A percentile compares a stretch with the other conserved stretches of the same genome.
phyloP scores from a whole-genome alignment of 2,888 invertebrate species.

The Temnothorax unifasciatus region DNA sequence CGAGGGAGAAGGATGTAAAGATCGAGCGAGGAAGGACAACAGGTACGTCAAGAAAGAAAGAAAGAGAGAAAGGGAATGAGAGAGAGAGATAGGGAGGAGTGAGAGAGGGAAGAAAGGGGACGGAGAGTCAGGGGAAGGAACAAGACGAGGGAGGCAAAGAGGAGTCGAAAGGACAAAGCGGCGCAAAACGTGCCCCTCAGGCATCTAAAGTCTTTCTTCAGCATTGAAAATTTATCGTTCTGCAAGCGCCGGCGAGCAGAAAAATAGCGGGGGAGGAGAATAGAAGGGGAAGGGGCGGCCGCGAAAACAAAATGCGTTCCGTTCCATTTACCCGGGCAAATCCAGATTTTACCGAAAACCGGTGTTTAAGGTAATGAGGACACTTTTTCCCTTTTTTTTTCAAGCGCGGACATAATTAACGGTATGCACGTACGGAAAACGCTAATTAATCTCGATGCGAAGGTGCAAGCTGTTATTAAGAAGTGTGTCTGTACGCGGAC shows the following conservation, averaged over 20 bases:
- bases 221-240: constrained; percentile 70
- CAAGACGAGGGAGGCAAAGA: constrained; percentile 52
- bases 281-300: background rate
- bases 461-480: constrained; percentile 76
- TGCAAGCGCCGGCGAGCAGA: constrained; percentile 28
- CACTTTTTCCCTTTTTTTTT: constrained; percentile 46
- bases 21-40: constrained; percentile 19
- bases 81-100: constrained; percentile 23
- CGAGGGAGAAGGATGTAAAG: constrained; percentile 27
- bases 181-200: constrained; percentile 69
- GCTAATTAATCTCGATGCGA: constrained; percentile 70
- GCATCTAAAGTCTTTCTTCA: constrained; percentile 62
- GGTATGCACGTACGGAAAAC: constrained; percentile 65
- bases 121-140: constrained; percentile 38
- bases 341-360: constrained; percentile 68
- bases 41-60: constrained; percentile 24
- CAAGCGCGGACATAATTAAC: constrained; percentile 62
- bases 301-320: constrained; percentile 18
- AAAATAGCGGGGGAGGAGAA: constrained; percentile 18
- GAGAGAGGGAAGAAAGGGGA: constrained; percentile 53
- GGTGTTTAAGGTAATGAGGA: constrained; percentile 72
- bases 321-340: constrained; percentile 54
- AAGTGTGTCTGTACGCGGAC: constrained; percentile 34
- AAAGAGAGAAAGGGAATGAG: constrained; percentile 41
- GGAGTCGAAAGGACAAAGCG: constrained; percentile 75